Conservation (phyloP, 2,888 invertebrate genomes). For the Tuberolachnus salignus region DNA sequence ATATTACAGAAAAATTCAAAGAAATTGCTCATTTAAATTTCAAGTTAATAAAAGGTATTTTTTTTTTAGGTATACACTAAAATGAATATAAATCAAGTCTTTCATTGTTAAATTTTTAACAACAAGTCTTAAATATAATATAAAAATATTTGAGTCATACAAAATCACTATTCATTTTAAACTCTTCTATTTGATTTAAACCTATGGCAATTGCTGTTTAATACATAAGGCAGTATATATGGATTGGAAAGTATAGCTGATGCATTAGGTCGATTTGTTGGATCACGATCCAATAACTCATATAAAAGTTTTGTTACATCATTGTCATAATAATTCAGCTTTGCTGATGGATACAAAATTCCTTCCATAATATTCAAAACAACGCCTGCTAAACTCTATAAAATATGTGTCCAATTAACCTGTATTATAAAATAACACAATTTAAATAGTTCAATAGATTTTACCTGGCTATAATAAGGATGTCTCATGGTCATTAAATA, state of each 20-base stretch:
- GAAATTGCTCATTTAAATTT: neutral
- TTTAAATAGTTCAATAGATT: constrained; percentile 57
- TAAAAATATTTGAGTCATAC: neutral
- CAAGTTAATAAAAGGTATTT: neutral
- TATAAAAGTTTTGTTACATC: constrained; percentile 53
- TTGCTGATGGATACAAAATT: constrained; percentile 32
- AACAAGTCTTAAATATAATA: neutral
- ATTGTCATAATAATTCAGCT: constrained; percentile 44
- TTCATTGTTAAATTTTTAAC: neutral
- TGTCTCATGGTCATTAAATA: constrained; percentile 78
- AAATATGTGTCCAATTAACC: neutral
- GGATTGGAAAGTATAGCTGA: constrained; percentile 55
- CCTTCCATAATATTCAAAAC: constrained; percentile 56
- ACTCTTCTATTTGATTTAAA: constrained; percentile 26
- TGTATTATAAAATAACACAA: neutral
- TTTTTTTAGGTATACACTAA: neutral
- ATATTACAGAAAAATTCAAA: too few species aligned
- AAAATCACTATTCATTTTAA: neutral
- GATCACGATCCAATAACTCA: constrained; percentile 55
- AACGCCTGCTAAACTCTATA: constrained; percentile 55
- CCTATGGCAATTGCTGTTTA: constrained; percentile 41
- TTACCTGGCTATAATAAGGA: constrained; percentile 76
- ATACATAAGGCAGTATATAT: constrained; percentile 49
- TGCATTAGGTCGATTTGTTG: constrained; percentile 50
- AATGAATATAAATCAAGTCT: neutral